Evolutionary conservation across 2,888 invertebrate genomes (phyloP).

Genomic region (Campaea margaritaria): DNA sequence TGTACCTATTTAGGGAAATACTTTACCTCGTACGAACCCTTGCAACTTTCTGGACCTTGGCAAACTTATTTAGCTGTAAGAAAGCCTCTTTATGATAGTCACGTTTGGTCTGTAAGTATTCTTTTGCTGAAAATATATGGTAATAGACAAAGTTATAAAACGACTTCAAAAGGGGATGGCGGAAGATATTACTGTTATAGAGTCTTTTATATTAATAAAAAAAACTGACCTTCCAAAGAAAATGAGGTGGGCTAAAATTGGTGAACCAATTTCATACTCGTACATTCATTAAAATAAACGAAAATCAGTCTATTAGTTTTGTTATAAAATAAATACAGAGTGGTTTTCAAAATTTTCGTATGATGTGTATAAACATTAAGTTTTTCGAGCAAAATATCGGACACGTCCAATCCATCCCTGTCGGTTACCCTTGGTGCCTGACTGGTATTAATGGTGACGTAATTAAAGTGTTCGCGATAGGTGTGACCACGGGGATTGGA

Average conservation of each 20-base stretch:
- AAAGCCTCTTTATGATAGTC: conserved; percentile 26
- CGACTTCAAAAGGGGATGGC: no score
- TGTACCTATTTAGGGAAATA: conserved; percentile 36
- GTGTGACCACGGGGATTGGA: background rate
- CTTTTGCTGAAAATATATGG: no score
- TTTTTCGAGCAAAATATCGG: conserved; percentile 14
- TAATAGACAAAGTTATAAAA: background rate
- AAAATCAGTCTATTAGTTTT: no score
- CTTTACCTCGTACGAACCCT: conserved; percentile 26
- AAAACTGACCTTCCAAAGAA: no score
- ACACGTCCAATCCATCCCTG: conserved; percentile 65
- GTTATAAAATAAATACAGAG: no score
- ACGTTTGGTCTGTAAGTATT: background rate
- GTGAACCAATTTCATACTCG: no score
- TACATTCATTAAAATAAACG: no score
- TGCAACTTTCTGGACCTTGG: conserved; percentile 23
- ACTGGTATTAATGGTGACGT: conserved; percentile 73
- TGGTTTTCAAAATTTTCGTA: background rate
- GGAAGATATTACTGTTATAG: no score
- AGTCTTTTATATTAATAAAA: no score
- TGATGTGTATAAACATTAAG: background rate
- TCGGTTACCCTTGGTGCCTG: conserved; percentile 65
- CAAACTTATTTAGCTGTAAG: conserved; percentile 15
- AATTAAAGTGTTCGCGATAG: conserved; percentile 72
- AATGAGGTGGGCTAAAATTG: no score